phyloP scores from a whole-genome alignment of 2,888 invertebrate genomes.

The Ormyrus pomaceus region DNA sequence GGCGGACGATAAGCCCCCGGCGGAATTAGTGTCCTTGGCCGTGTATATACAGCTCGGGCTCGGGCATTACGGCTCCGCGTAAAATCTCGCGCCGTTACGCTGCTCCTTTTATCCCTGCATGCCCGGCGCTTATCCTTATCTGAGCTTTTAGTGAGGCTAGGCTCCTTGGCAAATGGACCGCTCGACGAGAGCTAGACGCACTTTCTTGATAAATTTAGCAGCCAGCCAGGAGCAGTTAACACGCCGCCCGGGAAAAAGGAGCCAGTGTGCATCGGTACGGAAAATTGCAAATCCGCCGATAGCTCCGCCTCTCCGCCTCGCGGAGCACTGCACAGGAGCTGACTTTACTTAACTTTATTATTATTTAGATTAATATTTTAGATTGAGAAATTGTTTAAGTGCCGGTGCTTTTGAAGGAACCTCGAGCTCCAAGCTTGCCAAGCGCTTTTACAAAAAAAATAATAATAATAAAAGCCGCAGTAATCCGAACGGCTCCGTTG shows the following conservation, averaged over 20 bases:
- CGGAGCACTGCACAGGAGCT: not conserved
- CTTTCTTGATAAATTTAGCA: too few species aligned
- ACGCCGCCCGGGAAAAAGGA: slow-evolving; percentile 27
- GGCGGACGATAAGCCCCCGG: slow-evolving; percentile 5
- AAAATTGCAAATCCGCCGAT: slow-evolving; percentile 65
- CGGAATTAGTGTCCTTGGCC: slow-evolving; percentile 37
- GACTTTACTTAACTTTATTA: not conserved
- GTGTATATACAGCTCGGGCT: not conserved
- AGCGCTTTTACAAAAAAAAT: too few species aligned
- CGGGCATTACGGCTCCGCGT: not conserved
- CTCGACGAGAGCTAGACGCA: not conserved
- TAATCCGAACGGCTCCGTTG: too few species aligned
- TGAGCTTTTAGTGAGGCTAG: slow-evolving; percentile 15
- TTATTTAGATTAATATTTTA: not conserved
- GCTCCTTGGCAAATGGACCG: slow-evolving; percentile 38
- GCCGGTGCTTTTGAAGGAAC: too few species aligned
- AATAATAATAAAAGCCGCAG: too few species aligned
- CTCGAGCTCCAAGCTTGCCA: too few species aligned
- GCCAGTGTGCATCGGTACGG: slow-evolving; percentile 61
- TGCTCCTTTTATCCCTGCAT: not conserved
- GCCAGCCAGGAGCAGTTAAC: not conserved
- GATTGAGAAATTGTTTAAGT: too few species aligned
- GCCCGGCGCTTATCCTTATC: slow-evolving; percentile 42
- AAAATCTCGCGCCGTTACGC: slow-evolving; percentile 11
- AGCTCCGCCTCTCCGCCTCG: slow-evolving; percentile 54